Base-by-base conservation (phyloP, 2,888 invertebrate genomes). In the Ophioninae sp. region DNA sequence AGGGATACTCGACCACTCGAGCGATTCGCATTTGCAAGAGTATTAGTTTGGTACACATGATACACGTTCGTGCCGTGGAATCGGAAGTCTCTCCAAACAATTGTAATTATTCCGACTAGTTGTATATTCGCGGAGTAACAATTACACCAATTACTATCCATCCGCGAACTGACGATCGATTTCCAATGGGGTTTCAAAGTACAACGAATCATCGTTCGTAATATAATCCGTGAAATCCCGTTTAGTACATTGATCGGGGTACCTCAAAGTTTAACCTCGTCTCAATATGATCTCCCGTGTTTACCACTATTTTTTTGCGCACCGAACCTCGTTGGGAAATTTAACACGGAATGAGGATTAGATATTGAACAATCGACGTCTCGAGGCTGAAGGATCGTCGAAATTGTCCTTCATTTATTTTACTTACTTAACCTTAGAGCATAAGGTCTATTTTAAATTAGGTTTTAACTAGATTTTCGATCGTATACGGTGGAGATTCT, bases 221-320 rank as follows among this genome's bases (percentile, higher is more conserved):
- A 69, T 74, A 64, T 79, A 65, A 79, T 79, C 59, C 61, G 56
- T 44, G 65, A 30, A 39, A 74, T 74, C 51, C 23, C 68, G 64
- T 75, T 81, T 81, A 72, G 44, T 75, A 81, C 79, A 84, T 72
- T 72, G 78, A 81, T 84, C 75, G 71, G n/a, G 68, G 51, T 69
- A 81, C 72, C 71, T 61, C 68, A 72, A 61, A 63, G 39, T 68
- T 61, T 23, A 44, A 65, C 44, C 59, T 73, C 73, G 44, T 23
- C 37, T 30, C 6, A 23, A 30, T 22, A 7, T 58, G 59, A 67
- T 61, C 74, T 56, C 68, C 30, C 22, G 41, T 6, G 58, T 64
- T 74, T 59, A 17, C 41, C 6, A 74, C 41, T 64, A 41, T n/a
- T 63, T 20, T 30, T 23, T 44, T 23, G 22, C 22, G 30, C 7